Conservation (phyloP, 2,113 vertebrate genomes). For the Antechinus stuartii region DNA sequence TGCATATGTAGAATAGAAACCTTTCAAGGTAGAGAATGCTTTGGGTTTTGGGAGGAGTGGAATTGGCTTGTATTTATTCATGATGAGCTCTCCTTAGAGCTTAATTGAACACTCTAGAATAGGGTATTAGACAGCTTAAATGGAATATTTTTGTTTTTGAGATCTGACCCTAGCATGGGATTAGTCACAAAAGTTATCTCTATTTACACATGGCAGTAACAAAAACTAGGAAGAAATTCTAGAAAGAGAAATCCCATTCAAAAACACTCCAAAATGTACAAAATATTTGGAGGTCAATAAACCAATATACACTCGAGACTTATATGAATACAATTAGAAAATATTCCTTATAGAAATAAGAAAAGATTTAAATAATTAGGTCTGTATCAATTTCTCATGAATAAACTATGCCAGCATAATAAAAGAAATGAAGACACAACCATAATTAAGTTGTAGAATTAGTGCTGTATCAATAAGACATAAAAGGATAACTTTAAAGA, state of each 20-base stretch:
- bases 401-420: not conserved
- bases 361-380: not conserved
- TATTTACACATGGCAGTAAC: not conserved
- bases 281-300: not conserved
- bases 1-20: not conserved
- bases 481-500: not conserved
- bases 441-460: not conserved
- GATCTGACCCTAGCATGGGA: not conserved
- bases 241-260: not conserved
- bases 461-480: not conserved
- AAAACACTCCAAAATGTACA: not conserved
- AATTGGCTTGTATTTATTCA: not conserved
- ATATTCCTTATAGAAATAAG: not conserved
- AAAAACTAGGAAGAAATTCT: not conserved
- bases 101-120: not conserved
- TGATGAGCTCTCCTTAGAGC: not conserved
- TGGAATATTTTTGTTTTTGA: not conserved
- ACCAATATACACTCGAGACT: not conserved
- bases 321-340: not conserved
- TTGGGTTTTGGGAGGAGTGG: not conserved
- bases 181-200: not conserved
- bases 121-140: not conserved
- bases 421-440: not conserved
- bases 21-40: not conserved
- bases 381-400: not conserved